Conservation (phyloP, 2,797 vertebrate species). For the Danio aesculapii region DNA sequence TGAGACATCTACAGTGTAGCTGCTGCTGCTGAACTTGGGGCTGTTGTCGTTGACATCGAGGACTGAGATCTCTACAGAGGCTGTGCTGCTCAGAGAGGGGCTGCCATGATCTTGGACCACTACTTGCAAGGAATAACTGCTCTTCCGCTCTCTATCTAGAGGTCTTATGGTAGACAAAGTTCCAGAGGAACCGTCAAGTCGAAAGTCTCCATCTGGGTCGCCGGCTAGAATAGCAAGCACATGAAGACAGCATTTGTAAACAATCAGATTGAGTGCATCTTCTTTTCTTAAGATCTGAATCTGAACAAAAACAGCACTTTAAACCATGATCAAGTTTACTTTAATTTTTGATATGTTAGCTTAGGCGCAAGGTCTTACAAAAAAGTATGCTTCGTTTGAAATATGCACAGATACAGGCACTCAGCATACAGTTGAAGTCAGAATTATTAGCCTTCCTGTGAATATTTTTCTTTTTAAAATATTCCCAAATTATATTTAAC, state of each 20-base stretch:
- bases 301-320: not conserved
- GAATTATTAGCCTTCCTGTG: too few species aligned
- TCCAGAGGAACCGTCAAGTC: conserved; percentile 82
- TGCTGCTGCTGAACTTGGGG: conserved; percentile 81
- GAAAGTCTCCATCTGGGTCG: conserved; percentile 87
- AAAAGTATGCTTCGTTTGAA: too few species aligned
- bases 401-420: too few species aligned
- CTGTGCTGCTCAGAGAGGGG: conserved; percentile 82
- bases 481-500: too few species aligned
- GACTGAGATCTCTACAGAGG: conserved; percentile 83
- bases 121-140: conserved; percentile 83
- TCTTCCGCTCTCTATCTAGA: conserved; percentile 86
- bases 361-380: too few species aligned
- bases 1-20: conserved; percentile 84
- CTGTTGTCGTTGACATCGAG: conserved; percentile 94
- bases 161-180: conserved; percentile 84
- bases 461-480: too few species aligned
- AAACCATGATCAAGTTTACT: too few species aligned
- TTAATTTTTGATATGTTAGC: too few species aligned
- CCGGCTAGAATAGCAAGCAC: conserved; percentile 78
- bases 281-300: conserved; percentile 10
- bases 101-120: conserved; percentile 86
- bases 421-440: too few species aligned
- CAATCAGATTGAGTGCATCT: not conserved
- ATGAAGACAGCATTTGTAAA: not conserved